A percentile compares a stretch with the other conserved stretches of the same genome.
Conservation (phyloP, 2,797 vertebrate species). For the Rhinophrynus dorsalis region DNA sequence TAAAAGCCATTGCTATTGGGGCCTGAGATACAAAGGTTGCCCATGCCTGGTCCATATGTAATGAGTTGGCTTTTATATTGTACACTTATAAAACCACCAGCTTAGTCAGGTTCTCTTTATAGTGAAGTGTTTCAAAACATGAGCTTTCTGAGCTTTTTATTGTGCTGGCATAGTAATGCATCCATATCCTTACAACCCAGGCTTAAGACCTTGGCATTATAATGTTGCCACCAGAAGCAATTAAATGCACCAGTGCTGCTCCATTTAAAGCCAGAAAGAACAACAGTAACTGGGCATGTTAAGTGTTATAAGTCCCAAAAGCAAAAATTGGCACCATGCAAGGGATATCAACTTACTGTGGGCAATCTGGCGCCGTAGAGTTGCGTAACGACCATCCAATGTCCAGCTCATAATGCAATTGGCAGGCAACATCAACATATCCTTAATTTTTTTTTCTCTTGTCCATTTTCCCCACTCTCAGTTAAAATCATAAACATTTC, state of each 20-base stretch:
- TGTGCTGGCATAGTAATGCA: conserved; percentile 9
- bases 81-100: not conserved
- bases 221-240: conserved; percentile 29
- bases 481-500: conserved; percentile 15
- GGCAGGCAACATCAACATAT: conserved; percentile 3
- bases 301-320: conserved; percentile 39
- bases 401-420: conserved; percentile 31
- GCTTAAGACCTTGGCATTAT: conserved; percentile 14
- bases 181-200: conserved; percentile 13
- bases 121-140: not conserved
- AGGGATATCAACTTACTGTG: conserved; percentile 31
- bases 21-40: no score
- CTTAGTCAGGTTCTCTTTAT: not conserved
- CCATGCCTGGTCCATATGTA: no score
- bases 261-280: conserved; percentile 7
- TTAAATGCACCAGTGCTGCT: conserved; percentile 9
- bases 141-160: not conserved
- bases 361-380: conserved; percentile 29
- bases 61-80: not conserved
- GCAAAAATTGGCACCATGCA: conserved; percentile 27
- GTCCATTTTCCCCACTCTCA: conserved; percentile 32
- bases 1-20: no score
- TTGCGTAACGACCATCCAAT: conserved; percentile 12
- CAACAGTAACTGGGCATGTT: conserved; percentile 32
- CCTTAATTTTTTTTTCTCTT: conserved; percentile 19